These are phyloP conservation scores for Tapirus terrestris DNA, from an alignment of 2,113 vertebrate species.

Conservation along the genomic window DNA sequence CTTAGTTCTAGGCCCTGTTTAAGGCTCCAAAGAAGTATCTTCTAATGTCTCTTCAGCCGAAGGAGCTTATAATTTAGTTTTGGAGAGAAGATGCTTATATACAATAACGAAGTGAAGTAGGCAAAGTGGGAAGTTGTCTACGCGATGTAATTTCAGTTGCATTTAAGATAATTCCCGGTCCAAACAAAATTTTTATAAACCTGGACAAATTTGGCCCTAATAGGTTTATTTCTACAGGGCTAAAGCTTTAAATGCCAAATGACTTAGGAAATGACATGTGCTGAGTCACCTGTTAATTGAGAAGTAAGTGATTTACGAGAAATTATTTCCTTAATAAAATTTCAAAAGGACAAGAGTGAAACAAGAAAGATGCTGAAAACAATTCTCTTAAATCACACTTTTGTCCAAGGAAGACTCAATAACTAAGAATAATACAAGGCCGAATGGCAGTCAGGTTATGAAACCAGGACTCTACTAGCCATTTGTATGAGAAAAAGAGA, in stretches of 20 bases:
- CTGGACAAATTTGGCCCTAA: not conserved
- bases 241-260: not conserved
- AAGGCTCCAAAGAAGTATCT: not conserved
- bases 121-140: not conserved
- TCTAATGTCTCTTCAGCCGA: not conserved
- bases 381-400: not conserved
- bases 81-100: not conserved
- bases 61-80: not conserved
- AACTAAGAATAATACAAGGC: constrained; percentile 24
- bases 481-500: constrained; percentile 37
- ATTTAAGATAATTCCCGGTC: constrained; percentile 8
- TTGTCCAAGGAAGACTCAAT: not conserved
- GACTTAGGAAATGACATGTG: not conserved
- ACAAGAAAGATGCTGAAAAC: not conserved
- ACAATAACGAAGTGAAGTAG: not conserved
- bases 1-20: not conserved
- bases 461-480: not conserved
- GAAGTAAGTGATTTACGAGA: not conserved
- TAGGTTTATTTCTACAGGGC: constrained; percentile 31
- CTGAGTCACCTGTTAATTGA: not conserved
- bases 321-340: constrained; percentile 40
- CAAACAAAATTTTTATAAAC: constrained; percentile 13
- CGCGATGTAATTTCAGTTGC: not conserved
- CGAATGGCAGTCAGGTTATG: not conserved
- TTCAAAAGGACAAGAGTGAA: not conserved